These are phyloP conservation scores for Gambusia yucatana DNA, from an alignment of 2,797 vertebrate genomes.

Conservation along the genomic window DNA sequence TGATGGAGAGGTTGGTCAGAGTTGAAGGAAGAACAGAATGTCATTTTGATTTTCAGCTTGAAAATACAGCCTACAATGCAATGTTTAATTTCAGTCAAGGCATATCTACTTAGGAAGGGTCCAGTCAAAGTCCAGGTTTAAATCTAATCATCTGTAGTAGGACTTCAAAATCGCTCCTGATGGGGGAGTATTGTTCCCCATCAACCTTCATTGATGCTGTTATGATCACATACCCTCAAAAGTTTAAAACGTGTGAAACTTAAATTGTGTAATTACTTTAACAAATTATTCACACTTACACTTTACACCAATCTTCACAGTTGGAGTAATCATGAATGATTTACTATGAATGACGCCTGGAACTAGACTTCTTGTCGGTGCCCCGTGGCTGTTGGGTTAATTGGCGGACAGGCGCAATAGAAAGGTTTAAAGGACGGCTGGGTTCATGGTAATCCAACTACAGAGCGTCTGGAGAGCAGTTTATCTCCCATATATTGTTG, in stretches of 20 bases:
- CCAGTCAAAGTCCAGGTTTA: neutral
- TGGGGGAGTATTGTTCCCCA: neutral
- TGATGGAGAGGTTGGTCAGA: neutral
- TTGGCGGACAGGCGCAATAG: conserved; percentile 8
- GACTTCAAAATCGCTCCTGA: neutral
- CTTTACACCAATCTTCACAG: neutral
- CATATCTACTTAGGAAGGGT: neutral
- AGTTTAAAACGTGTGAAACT: neutral
- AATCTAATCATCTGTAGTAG: neutral
- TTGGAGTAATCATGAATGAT: neutral
- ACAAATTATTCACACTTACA: neutral
- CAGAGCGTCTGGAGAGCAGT: conserved; percentile 27
- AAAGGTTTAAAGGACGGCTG: neutral
- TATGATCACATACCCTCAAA: neutral
- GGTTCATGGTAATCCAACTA: conserved; percentile 37
- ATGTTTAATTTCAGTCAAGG: neutral
- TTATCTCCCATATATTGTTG: neutral
- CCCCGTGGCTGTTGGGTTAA: neutral
- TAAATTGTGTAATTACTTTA: neutral
- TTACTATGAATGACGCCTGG: neutral
- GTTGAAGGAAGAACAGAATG: neutral
- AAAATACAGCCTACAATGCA: neutral
- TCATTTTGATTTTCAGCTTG: neutral
- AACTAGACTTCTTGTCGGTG: neutral
- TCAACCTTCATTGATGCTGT: neutral